A percentile compares a stretch with the other conserved stretches of the same genome.
Evolutionary conservation across 2,113 vertebrate genomes (phyloP).

Genomic region (Cryptomyrus ogoouensis): DNA sequence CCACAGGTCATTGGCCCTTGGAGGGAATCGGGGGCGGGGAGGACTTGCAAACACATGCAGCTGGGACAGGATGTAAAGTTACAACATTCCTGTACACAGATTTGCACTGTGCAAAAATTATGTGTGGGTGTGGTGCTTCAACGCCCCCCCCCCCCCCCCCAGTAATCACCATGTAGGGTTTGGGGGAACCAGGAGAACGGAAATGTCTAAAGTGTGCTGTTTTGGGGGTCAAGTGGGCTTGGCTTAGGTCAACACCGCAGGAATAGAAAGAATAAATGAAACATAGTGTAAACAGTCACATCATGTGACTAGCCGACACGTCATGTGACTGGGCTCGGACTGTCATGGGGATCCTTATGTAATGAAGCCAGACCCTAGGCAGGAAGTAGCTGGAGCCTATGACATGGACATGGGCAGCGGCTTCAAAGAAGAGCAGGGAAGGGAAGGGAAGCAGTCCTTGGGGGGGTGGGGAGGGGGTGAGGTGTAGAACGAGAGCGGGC

Average conservation of each 20-base stretch:
- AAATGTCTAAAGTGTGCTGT: background rate
- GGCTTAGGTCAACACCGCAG: background rate
- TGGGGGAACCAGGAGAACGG: background rate
- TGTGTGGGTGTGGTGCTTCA: background rate
- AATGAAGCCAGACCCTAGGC: conserved; percentile 2
- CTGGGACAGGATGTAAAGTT: background rate
- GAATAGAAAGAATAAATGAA: background rate
- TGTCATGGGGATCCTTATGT: background rate
- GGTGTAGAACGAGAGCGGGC: background rate
- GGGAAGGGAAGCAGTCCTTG: background rate
- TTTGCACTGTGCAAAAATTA: background rate
- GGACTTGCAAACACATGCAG: background rate
- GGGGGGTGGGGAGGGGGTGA: background rate
- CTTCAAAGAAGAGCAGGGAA: background rate
- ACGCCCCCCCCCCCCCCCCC: background rate
- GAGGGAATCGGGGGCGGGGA: background rate
- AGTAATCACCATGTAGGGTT: background rate
- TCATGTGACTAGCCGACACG: background rate
- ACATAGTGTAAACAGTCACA: background rate
- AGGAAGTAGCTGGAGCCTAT: conserved; percentile 11
- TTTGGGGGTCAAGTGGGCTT: background rate
- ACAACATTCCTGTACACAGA: background rate
- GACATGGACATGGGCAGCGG: conserved; percentile 19
- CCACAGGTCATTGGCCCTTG: background rate
- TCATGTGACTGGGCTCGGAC: background rate